Base-by-base conservation (phyloP, 2,113 vertebrate genomes). In the Hippopotamus amphibius region DNA sequence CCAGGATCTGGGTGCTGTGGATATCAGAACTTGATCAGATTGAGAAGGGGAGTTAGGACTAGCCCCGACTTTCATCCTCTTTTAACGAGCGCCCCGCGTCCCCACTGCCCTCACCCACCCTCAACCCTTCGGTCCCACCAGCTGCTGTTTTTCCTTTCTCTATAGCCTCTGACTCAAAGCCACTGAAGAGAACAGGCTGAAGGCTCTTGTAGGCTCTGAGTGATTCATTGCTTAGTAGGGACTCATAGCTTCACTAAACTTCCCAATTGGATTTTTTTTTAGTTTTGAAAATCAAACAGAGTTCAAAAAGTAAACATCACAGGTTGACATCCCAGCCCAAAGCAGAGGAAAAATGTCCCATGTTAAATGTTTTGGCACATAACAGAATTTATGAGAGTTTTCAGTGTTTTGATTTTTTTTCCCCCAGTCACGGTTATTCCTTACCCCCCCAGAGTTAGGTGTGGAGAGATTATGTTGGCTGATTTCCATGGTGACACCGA, bases 381-480 rank as follows among this genome's bases (percentile, higher is more conserved):
- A 48, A 88, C 91, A 89, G 93, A 87, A 97, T 97, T 98, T 97
- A 98, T 33, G 96, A 96, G 86, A 90, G 48, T 97, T 97, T 96
- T 96, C 87, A 19, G 5, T 55, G 97, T 99, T 98, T 97, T 91
- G 91, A 71, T 63, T 95, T 76, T 0, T 0, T 79, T 74, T 57
- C 76, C 91, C 74, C 83, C 80, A 63, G 21, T 68, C 81, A 80
- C 87, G 93, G 96, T 97, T 97, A 41, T 96, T 98, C 96, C 96
- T 92, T 96, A 86, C 93, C 97, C 77, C 97, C 95, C 95, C 79
- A 90, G 95, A 97, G 97, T 96, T 97, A 96, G 97, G 72, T 95
- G 96, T 41, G 89, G 94, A 97, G 97, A 97, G 98, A 97, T 98
- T 98, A 90, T 95, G 97, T 98, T 99, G 98, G 98, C 98, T 85